These are phyloP conservation scores for Hylaeus volcanicus DNA, from an alignment of 1,140 invertebrate genomes.

Conservation along the genomic window DNA sequence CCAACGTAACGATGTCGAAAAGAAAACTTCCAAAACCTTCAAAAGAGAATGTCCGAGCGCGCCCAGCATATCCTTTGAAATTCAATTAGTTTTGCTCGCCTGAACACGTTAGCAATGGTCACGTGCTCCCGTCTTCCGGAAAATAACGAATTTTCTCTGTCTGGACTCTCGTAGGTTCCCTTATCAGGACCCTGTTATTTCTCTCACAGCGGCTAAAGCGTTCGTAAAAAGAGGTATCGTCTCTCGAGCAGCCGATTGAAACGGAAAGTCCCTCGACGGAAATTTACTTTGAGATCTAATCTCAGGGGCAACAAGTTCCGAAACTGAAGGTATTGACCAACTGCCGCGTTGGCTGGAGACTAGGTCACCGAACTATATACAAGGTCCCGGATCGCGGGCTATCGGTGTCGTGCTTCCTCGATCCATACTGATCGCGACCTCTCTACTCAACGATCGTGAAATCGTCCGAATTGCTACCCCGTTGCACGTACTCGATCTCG, in stretches of 20 bases:
- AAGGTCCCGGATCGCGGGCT: not conserved
- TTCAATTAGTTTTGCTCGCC: no score
- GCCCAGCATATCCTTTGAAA: no score
- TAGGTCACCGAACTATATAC: slow-evolving; percentile 6
- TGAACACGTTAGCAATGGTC: no score
- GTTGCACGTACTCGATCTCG: not conserved
- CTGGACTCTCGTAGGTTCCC: not conserved
- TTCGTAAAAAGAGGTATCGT: not conserved
- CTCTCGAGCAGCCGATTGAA: slow-evolving; percentile 9
- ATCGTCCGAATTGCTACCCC: slow-evolving; percentile 18
- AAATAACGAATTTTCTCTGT: not conserved
- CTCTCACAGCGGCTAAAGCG: no score
- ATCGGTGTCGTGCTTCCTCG: slow-evolving; percentile 20
- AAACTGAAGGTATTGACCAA: slow-evolving; percentile 30
- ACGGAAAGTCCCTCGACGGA: slow-evolving; percentile 18
- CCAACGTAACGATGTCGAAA: no score
- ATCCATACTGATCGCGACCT: slow-evolving; percentile 24
- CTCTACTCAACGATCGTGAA: not conserved
- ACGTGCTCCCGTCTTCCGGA: not conserved
- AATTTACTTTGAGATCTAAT: slow-evolving; percentile 29
- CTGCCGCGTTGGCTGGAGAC: slow-evolving; percentile 3
- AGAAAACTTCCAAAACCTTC: no score
- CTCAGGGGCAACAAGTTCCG: slow-evolving; percentile 18
- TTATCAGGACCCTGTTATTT: not conserved
- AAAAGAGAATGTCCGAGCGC: no score